Base-by-base conservation (phyloP, 2,113 vertebrate species). In the Mastomys coucha region DNA sequence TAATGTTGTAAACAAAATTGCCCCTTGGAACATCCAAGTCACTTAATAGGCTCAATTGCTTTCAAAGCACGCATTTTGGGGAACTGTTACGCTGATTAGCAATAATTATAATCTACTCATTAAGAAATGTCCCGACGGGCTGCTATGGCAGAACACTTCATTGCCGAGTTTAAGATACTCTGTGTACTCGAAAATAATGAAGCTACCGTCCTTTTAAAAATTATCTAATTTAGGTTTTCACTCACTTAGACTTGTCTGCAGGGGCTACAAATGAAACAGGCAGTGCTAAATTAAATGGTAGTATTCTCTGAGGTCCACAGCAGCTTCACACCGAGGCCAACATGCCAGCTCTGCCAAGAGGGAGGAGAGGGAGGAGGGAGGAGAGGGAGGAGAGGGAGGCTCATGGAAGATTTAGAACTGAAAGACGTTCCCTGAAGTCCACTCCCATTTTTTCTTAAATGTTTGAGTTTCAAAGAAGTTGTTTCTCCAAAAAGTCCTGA, bases 141-240 rank as follows among this genome's bases (percentile, higher is more conserved):
- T 84, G 92, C 93, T 85, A 77, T 75, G 90, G 72, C 80, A 87
- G 91, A 96, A 95, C 93, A 93, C 93, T 96, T 96, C 91, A 84
- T 36, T 87, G 89, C 91, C 28, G 67, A 91, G 73, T 95, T 58
- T 73, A 89, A 96, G 88, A 88, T 70, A 97, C 95, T 96, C 94
- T 26, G 63, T 96, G 96, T 97, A 85, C 97, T 98, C 56, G 56
- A 96, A 93, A 94, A 97, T 97, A 97, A 98, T 98, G 97, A 97
- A 96, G 90, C 95, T 91, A 89, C 88, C 20, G 2, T 88, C 82
- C 97, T 96, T 97, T 97, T 97, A 89, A 97, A 97, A 98, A 96
- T 96, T 97, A 97, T 96, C 96, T 96, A 91, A 97, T 98, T 96
- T 97, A 96, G 88, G 90, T 16, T 88, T 91, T 89, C 96, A 72